A percentile compares a stretch with the other conserved stretches of the same genome.
Conservation (phyloP, 2,797 vertebrate genomes). For the Staurois parvus region DNA sequence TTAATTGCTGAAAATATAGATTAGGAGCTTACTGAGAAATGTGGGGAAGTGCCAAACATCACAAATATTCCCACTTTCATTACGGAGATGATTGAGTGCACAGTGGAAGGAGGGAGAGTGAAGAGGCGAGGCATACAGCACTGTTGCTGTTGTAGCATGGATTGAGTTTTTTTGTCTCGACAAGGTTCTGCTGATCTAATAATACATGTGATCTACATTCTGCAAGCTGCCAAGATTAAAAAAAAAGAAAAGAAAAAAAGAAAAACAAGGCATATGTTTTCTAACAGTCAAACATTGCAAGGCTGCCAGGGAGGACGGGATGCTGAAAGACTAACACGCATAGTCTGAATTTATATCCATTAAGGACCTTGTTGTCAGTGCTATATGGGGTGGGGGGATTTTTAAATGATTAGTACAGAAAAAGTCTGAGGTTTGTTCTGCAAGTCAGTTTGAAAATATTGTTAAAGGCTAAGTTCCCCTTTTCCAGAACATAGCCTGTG, state of each 20-base stretch:
- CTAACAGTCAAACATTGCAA: conserved; percentile 65
- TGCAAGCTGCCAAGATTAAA: conserved; percentile 67
- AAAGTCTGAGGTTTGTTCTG: no score
- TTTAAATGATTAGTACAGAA: no score
- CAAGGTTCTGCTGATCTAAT: conserved; percentile 64
- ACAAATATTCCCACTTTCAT: conserved; percentile 20
- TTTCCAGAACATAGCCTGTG: no score
- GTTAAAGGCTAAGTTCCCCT: no score
- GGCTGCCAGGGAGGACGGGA: conserved; percentile 58
- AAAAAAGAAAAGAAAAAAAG: conserved; percentile 15
- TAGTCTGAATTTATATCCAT: background rate
- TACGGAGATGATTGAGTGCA: conserved; percentile 15
- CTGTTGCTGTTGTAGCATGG: conserved; percentile 12
- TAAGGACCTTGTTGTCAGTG: no score
- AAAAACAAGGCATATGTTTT: conserved; percentile 70
- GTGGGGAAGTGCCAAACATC: conserved; percentile 20
- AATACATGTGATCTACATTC: conserved; percentile 70
- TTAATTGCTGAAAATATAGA: conserved; percentile 50
- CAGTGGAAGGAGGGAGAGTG: background rate
- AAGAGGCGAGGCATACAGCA: background rate
- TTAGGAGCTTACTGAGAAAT: conserved; percentile 29
- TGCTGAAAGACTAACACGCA: conserved; percentile 14
- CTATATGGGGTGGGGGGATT: no score
- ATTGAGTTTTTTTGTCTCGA: conserved; percentile 12
- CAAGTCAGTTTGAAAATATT: no score